Conservation (phyloP, 2,888 invertebrate species). For the Priocnemis perturbator region DNA sequence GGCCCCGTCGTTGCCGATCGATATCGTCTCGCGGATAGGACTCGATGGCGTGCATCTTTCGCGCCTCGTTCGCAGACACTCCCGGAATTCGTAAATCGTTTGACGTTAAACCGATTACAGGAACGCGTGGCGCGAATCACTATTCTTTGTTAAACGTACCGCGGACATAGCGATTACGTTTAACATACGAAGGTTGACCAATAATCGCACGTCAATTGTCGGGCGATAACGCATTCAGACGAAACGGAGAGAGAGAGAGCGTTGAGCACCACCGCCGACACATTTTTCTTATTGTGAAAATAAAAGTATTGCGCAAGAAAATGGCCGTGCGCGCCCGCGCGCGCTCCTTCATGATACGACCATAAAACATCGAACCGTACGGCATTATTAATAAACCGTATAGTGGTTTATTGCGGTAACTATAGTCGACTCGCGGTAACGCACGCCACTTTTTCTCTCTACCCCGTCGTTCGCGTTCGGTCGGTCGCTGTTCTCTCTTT, state of each 20-base stretch:
- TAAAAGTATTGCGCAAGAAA: constrained; percentile 70
- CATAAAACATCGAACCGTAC: constrained; percentile 67
- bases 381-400: constrained; percentile 71
- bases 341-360: constrained; percentile 53
- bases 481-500: background rate
- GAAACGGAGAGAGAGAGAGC: background rate
- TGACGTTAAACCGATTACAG: background rate
- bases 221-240: too few relatives aligned
- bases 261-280: constrained; percentile 50
- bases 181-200: background rate
- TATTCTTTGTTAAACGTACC: too few relatives aligned
- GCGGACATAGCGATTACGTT: background rate
- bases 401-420: constrained; percentile 64
- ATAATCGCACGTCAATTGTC: too few relatives aligned
- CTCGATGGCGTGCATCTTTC: too few relatives aligned
- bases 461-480: constrained; percentile 4
- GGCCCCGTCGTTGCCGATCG: too few relatives aligned
- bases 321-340: constrained; percentile 61
- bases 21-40: too few relatives aligned
- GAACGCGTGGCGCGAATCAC: background rate
- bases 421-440: constrained; percentile 49
- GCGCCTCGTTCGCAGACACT: background rate
- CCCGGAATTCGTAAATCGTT: background rate
- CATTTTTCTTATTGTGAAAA: constrained; percentile 64
- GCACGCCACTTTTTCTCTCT: constrained; percentile 23